Evolutionary conservation across 2,797 vertebrate species (phyloP).

Genomic region (Hypotaenidia okinawae): DNA sequence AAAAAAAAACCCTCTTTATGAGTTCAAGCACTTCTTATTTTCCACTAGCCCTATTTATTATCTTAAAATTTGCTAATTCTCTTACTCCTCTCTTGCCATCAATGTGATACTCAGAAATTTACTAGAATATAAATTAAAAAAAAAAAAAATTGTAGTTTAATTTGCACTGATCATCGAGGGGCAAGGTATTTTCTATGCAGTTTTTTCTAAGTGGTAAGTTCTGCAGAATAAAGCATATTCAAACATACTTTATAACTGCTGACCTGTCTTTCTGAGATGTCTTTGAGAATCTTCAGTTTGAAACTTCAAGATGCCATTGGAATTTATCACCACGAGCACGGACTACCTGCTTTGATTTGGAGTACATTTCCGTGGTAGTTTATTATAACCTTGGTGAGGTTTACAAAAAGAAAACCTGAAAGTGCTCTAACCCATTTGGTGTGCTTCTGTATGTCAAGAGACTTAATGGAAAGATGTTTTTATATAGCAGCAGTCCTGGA

Average conservation of each 20-base stretch:
- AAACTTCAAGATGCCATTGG: background rate
- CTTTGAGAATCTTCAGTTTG: background rate
- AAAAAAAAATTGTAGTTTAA: background rate
- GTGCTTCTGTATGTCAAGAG: background rate
- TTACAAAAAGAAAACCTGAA: background rate
- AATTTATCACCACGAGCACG: background rate
- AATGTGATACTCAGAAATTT: background rate
- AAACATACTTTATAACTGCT: background rate
- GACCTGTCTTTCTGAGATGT: background rate
- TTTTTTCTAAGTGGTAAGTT: background rate
- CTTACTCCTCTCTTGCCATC: background rate
- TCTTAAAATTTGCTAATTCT: background rate
- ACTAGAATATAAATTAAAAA: background rate
- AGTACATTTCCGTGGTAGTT: background rate
- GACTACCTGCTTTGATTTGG: background rate
- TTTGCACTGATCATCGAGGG: background rate
- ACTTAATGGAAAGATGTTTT: background rate
- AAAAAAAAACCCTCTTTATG: background rate
- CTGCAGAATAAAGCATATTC: background rate
- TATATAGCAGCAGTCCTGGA: background rate
- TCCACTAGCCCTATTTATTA: background rate
- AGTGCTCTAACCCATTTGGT: background rate
- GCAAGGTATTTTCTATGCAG: background rate
- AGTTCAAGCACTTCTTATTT: slow-evolving; percentile 7
- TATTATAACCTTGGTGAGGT: background rate